phyloP scores from a whole-genome alignment of 2,888 invertebrate genomes.

The Stratiomys singularior region DNA sequence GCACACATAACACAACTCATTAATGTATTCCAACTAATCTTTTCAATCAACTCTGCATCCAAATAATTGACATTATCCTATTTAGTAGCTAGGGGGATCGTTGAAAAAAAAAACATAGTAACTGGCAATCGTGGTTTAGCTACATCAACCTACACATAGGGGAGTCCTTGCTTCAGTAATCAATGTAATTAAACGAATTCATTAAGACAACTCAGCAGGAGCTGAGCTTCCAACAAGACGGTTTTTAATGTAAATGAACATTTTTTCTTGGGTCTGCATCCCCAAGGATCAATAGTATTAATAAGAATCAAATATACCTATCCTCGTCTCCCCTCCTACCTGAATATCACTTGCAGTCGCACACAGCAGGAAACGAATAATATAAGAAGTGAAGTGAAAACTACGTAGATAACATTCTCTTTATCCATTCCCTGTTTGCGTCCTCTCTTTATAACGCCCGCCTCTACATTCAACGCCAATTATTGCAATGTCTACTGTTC shows the following conservation, averaged over 20 bases:
- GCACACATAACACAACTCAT: too few species aligned
- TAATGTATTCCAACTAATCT: background rate
- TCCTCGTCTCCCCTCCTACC: background rate
- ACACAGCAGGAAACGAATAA: background rate
- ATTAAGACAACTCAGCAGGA: conserved; percentile 30
- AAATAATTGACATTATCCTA: conserved; percentile 1
- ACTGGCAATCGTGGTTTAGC: background rate
- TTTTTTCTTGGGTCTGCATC: background rate
- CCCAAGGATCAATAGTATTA: conserved; percentile 22
- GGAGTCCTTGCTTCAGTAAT: conserved; percentile 21
- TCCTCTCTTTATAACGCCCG: too few species aligned
- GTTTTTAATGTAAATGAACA: conserved; percentile 26
- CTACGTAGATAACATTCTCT: background rate
- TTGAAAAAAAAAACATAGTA: too few species aligned
- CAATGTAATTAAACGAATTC: conserved; percentile 35
- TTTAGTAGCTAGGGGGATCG: too few species aligned
- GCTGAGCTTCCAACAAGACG: background rate
- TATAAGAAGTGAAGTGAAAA: conserved; percentile 29
- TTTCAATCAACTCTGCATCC: background rate
- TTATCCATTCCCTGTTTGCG: conserved; percentile 1
- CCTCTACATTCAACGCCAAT: background rate
- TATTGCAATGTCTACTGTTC: background rate
- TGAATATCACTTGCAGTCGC: background rate
- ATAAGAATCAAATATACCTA: background rate
- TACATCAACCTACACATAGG: background rate